phyloP scores from a whole-genome alignment of 2,797 vertebrate species.

The Aselliscus stoliczkanus region DNA sequence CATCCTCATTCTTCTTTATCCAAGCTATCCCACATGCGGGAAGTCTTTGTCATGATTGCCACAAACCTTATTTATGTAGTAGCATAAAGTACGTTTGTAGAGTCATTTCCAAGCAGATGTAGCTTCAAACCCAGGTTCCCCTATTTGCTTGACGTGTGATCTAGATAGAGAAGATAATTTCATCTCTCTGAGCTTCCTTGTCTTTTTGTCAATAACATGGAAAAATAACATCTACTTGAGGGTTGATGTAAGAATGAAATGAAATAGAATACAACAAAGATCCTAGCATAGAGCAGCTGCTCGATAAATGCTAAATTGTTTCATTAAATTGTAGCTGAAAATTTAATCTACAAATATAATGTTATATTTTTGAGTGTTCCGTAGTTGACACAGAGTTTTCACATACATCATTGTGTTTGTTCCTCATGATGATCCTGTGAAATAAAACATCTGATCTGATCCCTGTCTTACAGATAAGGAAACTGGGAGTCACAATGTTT shows the following conservation, averaged over 20 bases:
- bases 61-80: not conserved
- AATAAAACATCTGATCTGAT: not conserved
- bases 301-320: not conserved
- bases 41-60: not conserved
- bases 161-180: not conserved
- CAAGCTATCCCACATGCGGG: not conserved
- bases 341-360: not conserved
- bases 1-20: not conserved
- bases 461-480: not conserved
- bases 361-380: not conserved
- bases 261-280: not conserved
- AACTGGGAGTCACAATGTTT: not conserved
- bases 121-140: not conserved
- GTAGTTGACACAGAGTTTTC: not conserved
- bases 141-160: not conserved
- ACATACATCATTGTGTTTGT: not conserved
- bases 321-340: not conserved
- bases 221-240: not conserved
- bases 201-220: not conserved
- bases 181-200: not conserved
- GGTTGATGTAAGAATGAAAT: not conserved
- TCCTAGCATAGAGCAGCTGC: not conserved
- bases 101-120: not conserved
- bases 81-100: not conserved
- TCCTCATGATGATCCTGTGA: not conserved